Conservation (phyloP, 1,140 invertebrate genomes). For the Bacillus rossius region DNA sequence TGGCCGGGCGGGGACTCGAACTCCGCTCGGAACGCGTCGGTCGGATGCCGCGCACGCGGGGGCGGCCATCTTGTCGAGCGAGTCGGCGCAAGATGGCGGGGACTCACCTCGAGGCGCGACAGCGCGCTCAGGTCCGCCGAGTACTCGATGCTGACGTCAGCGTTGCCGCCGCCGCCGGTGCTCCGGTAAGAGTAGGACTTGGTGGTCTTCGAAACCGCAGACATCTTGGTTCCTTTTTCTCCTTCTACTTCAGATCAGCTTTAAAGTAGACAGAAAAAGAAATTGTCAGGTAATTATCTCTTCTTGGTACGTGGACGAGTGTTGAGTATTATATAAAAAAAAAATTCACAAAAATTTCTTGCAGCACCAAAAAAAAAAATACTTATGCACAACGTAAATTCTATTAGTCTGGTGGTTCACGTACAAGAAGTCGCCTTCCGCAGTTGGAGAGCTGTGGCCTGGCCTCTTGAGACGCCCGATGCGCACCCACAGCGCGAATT, state of each 20-base stretch:
- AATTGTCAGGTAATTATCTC: constrained; percentile 38
- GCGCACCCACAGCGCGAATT: not conserved
- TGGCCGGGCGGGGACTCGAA: too few species aligned
- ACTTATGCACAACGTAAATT: not conserved
- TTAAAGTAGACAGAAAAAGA: not conserved
- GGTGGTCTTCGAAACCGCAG: constrained; percentile 73
- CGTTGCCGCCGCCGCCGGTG: constrained; percentile 68
- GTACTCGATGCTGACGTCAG: constrained; percentile 92
- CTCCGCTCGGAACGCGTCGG: too few species aligned
- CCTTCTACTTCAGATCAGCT: not conserved
- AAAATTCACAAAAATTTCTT: not conserved
- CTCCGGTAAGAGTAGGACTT: constrained; percentile 82
- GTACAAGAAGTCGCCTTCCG: not conserved
- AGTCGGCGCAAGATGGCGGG: not conserved
- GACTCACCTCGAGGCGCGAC: constrained; percentile 85
- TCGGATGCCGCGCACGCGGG: too few species aligned
- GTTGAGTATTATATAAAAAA: not conserved
- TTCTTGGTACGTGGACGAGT: constrained; percentile 1
- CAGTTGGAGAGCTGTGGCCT: not conserved
- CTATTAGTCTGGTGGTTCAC: not conserved
- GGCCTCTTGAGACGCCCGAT: not conserved
- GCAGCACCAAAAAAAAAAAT: not conserved
- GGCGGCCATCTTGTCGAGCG: constrained; percentile 2
- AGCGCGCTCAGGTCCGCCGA: constrained; percentile 86
- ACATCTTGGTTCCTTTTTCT: constrained; percentile 43